Evolutionary conservation across 2,888 invertebrate species (phyloP).

Genomic region (Polylopha cassiicola): DNA sequence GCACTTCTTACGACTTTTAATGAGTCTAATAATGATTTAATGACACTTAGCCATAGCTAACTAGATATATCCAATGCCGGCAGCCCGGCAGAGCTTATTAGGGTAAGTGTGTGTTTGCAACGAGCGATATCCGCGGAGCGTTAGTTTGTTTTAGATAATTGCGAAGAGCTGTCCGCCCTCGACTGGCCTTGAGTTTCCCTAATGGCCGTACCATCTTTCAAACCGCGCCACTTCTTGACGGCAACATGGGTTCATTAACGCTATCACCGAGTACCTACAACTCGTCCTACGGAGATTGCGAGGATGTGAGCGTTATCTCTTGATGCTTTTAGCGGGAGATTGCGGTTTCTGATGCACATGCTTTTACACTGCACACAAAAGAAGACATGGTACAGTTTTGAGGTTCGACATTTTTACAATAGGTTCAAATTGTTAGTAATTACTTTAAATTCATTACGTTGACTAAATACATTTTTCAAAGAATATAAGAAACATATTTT

Average conservation of each 20-base stretch:
- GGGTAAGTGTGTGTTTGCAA: conserved; percentile 19
- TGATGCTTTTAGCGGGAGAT: conserved; percentile 67
- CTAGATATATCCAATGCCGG: conserved; percentile 11
- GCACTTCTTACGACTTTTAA: too few species aligned
- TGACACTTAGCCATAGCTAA: too few species aligned
- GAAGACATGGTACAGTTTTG: too few species aligned
- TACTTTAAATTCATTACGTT: too few species aligned
- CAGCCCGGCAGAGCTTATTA: conserved; percentile 18
- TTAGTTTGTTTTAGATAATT: conserved; percentile 57
- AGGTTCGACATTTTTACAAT: too few species aligned
- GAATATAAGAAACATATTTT: too few species aligned
- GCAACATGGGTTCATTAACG: conserved; percentile 72
- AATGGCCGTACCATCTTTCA: conserved; percentile 59
- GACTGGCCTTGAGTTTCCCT: conserved; percentile 55
- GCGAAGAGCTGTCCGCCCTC: conserved; percentile 59
- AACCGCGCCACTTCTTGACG: conserved; percentile 63
- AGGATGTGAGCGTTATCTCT: conserved; percentile 58
- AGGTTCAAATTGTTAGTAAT: too few species aligned
- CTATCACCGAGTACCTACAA: conserved; percentile 50
- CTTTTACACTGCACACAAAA: too few species aligned
- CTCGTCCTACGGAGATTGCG: conserved; percentile 44
- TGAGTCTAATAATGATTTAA: too few species aligned
- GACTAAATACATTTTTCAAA: too few species aligned
- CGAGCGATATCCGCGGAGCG: conserved; percentile 24
- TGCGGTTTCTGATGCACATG: conserved; percentile 42